Percentiles rank a stretch among this genome's conserved stretches.
Conservation (phyloP, 2,113 vertebrate genomes). For the Silurus asotus region DNA sequence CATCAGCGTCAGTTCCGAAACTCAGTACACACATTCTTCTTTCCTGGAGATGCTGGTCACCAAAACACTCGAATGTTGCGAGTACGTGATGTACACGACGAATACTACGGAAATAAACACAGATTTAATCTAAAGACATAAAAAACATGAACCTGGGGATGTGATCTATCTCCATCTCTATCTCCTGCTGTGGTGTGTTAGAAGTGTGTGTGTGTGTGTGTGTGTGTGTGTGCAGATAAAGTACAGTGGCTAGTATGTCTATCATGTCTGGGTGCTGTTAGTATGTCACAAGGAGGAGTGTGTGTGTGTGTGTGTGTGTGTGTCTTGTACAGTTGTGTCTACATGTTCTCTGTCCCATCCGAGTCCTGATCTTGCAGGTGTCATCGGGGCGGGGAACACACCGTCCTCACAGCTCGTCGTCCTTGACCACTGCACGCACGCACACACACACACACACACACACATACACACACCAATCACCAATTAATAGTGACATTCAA, state of each 20-base stretch:
- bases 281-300: neutral
- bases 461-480: conserved; percentile 3
- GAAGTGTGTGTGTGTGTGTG: neutral
- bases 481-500: neutral
- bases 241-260: too few relatives aligned
- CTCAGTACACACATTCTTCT: too few relatives aligned
- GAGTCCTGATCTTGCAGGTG: conserved; percentile 25
- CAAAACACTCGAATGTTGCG: neutral
- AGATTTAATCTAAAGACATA: neutral
- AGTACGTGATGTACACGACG: neutral
- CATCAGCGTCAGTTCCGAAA: too few relatives aligned
- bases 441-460: conserved; percentile 6
- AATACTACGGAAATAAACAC: neutral
- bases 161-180: neutral
- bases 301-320: neutral
- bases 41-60: neutral
- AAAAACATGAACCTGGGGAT: neutral
- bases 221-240: neutral
- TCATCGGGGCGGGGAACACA: neutral
- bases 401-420: conserved; percentile 61
- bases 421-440: conserved; percentile 59
- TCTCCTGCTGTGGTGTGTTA: neutral
- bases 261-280: too few relatives aligned
- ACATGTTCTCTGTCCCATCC: neutral
- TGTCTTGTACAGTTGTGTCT: neutral